phyloP scores from a whole-genome alignment of 2,888 invertebrate species.

The Calephelis perditalis region DNA sequence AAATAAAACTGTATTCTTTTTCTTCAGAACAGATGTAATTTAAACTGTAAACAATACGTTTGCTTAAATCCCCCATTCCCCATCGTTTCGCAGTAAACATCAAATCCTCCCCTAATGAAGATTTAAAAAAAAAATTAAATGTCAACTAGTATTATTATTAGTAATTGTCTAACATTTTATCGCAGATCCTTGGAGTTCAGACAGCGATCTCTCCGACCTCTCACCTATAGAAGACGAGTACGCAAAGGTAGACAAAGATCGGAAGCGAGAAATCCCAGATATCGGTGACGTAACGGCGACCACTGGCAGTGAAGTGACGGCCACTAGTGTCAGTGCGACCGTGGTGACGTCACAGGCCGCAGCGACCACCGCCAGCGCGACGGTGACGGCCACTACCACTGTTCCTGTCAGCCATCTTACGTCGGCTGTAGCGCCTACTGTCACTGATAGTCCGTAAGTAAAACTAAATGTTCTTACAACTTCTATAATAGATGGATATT shows the following conservation, averaged over 20 bases:
- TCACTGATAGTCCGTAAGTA: constrained; percentile 39
- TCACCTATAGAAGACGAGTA: constrained; percentile 86
- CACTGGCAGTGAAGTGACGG: constrained; percentile 34
- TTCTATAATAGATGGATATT: no score
- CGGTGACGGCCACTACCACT: constrained; percentile 22
- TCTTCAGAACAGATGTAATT: no score
- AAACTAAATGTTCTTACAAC: no score
- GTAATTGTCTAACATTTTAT: background rate
- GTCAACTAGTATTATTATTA: no score
- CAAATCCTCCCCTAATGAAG: no score
- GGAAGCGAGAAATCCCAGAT: constrained; percentile 61
- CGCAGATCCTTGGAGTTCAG: constrained; percentile 86
- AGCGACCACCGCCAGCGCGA: constrained; percentile 20
- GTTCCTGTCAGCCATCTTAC: constrained; percentile 14
- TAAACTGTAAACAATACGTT: no score
- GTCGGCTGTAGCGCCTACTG: constrained; percentile 19
- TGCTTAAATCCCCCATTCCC: no score
- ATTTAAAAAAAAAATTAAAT: no score
- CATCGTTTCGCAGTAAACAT: no score
- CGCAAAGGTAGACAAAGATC: constrained; percentile 65
- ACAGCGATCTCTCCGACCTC: constrained; percentile 90
- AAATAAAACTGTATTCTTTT: no score
- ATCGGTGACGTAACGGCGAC: constrained; percentile 64
- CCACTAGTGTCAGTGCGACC: constrained; percentile 27
- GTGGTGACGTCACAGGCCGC: constrained; percentile 21